Evolutionary conservation across 2,797 vertebrate species (phyloP), one percentile per base, ranked within the genome.

Genomic region (Cephalopachus bancanus): DNA sequence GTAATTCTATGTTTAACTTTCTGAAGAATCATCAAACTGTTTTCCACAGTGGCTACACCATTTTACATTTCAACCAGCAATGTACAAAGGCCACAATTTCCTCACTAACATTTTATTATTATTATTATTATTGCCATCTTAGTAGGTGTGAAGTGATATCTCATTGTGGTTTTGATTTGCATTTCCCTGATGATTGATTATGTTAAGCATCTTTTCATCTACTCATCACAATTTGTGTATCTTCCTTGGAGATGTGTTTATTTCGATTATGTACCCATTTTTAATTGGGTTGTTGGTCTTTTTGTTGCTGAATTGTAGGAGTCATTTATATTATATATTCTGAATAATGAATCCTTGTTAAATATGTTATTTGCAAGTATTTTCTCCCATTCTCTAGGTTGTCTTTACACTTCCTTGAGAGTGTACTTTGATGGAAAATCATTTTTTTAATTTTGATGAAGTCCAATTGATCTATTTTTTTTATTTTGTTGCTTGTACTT

Each of bases 361-460:
- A 15, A 14, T 62, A 28, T 16, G 33, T 71, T 37, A 72, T 62
- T 72, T 81, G 37, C 51, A 59, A 83, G 59, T 89, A 49, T 75
- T 65, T 75, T 75, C 14, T 93, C 49, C 37, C 51, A 28, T 75
- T 33, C 22, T 67, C 12, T 89, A 22, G 19, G 30, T n/a, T 83
- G 14, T 75, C 60, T 83, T n/a, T 64, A 57, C 10, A 64, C 22
- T 51, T 33, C 59, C 28, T 65, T 89, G 62, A 75, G 17, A 74
- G 49, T 81, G 30, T n/a, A 19, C 16, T 74, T 89, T 62, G n/a
- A 62, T 37, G 30, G 83, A 37, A 91, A 79, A 79, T 37, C 37
- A n/a, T 28, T 60, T 81, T 81, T 91, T 72, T 71, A 33, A 62
- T 83, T 83, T 83, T 83, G 62, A 79, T 44, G 62, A 90, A 67